Base-by-base conservation (phyloP, 2,888 invertebrate species). In the Metalampra italica region DNA sequence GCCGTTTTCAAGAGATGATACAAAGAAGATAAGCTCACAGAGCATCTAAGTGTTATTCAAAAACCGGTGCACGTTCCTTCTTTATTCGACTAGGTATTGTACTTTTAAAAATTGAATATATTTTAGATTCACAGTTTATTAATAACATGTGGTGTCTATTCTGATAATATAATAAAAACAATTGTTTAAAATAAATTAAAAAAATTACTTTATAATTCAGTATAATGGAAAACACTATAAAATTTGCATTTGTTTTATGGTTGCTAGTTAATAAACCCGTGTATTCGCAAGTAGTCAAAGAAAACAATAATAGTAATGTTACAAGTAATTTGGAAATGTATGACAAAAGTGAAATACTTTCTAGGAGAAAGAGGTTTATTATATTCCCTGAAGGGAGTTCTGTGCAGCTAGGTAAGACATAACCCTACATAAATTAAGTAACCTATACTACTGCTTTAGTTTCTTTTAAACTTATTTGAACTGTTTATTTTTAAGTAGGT, bases 301-400 rank as follows among this genome's bases (percentile, higher is more conserved):
- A 44, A n/a, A n/a, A n/a, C n/a, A n/a, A n/a, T n/a, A 29, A 36
- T 41, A n/a, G 1, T n/a, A 51, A 36, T 29, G 9, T 14, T n/a
- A 45, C n/a, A 14, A 51, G 15, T 29, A 34, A 38, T 46, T 11
- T 46, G 8, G 34, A 44, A 44, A 11, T 41, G 0, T 15, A 43
- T 43, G 34, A 29, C 8, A 43, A 45, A 37, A 72, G 63, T 66
- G 61, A 66, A 56, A 50, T 86, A 38, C 69, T 91, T 46, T 91
- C 91, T 0, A 78, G 92, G 53, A 82, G 80, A 50, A 91, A 91
- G 63, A 79, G 92, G 54, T 92, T 91, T 64, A 62, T 92, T 44
- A 76, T 92, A 55, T 92, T 92, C 68, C 90, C 91, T 1, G 91
- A 91, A 77, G 92, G 92, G 46, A 91, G 92, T 62, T 92, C 92